These are phyloP conservation scores for Pentalonia nigronervosa DNA, from an alignment of 1,140 invertebrate genomes.

Conservation along the genomic window DNA sequence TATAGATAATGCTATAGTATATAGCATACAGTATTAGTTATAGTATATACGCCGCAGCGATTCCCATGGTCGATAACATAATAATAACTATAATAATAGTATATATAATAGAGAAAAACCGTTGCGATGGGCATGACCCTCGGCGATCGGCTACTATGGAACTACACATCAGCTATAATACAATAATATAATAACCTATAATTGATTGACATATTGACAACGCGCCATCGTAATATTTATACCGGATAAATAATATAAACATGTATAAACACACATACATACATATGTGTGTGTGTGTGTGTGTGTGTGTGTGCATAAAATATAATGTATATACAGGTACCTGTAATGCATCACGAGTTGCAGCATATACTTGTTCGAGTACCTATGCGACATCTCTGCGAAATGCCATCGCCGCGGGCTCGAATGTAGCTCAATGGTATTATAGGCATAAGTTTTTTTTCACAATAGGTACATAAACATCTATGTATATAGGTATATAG, in stretches of 20 bases:
- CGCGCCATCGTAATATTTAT: slow-evolving; percentile 3
- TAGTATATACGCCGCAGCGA: not conserved
- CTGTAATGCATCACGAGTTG: not conserved
- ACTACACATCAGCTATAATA: not conserved
- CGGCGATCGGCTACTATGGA: not conserved
- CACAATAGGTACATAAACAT: not conserved
- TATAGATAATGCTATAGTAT: not conserved
- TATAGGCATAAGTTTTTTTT: not conserved
- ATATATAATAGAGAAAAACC: not conserved
- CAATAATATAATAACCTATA: not conserved
- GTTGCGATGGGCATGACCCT: slow-evolving; percentile 46
- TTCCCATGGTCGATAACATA: slow-evolving; percentile 42
- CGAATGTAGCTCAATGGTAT: not conserved
- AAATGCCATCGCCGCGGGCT: not conserved
- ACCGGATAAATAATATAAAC: not conserved
- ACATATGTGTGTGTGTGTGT: no score
- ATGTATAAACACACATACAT: no score
- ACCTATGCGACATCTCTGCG: not conserved
- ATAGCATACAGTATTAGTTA: no score
- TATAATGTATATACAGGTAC: not conserved
- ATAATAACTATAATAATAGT: not conserved
- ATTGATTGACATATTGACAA: slow-evolving; percentile 54
- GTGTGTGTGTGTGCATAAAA: not conserved
- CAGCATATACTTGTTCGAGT: not conserved
- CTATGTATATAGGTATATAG: not conserved